Conservation (phyloP, 2,888 invertebrate species). For the Sympetrum striolatum region DNA sequence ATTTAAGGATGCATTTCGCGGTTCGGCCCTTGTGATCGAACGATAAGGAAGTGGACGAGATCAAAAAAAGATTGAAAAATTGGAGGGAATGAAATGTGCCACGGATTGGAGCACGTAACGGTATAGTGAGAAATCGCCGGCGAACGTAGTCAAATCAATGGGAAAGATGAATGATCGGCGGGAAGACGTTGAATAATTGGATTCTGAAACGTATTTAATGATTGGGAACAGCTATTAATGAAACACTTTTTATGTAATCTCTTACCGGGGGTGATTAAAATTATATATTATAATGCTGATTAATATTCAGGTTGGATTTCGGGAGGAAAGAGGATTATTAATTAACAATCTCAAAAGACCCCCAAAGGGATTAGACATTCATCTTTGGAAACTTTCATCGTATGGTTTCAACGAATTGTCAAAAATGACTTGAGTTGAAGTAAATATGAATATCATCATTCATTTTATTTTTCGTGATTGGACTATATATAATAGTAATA, state of each 20-base stretch:
- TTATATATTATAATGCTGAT: background rate
- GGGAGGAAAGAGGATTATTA: background rate
- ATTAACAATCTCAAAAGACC: background rate
- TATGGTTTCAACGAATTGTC: too few species aligned
- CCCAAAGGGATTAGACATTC: background rate
- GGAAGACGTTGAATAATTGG: slow-evolving; percentile 20
- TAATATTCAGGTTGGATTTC: background rate
- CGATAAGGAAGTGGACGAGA: slow-evolving; percentile 26
- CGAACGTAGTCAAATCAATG: slow-evolving; percentile 1
- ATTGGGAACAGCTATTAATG: background rate
- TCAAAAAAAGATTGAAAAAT: slow-evolving; percentile 10
- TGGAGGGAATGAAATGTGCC: slow-evolving; percentile 35
- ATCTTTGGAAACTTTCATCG: background rate
- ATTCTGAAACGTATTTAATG: background rate
- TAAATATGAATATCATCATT: too few species aligned
- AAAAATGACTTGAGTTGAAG: too few species aligned
- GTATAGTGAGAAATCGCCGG: slow-evolving; percentile 12
- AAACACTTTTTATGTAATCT: background rate
- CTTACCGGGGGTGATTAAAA: background rate
- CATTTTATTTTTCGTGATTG: too few species aligned
- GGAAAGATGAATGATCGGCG: slow-evolving; percentile 20
- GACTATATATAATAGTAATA: too few species aligned
- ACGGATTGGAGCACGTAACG: slow-evolving; percentile 21
- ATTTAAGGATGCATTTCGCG: slow-evolving; percentile 15
- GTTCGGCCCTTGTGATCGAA: slow-evolving; percentile 7